phyloP scores from a whole-genome alignment of 2,797 vertebrate species.

The Phylloscopus collybita region DNA sequence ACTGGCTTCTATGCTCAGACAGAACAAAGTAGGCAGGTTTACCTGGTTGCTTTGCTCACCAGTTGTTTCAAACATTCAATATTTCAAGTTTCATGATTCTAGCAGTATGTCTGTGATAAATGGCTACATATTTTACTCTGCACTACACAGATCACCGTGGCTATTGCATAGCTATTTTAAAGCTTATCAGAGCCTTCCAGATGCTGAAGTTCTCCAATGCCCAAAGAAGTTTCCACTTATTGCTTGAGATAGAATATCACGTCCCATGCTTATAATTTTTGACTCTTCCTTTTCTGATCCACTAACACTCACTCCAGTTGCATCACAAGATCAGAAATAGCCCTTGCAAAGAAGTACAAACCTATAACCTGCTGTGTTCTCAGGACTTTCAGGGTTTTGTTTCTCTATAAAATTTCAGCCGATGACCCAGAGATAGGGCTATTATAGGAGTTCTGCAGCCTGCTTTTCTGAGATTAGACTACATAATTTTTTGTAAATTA shows the following conservation, averaged over 20 bases:
- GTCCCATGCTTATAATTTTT: neutral
- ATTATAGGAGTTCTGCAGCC: neutral
- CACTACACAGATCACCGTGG: neutral
- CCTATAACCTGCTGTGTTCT: neutral
- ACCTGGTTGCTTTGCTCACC: neutral
- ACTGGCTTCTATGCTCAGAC: neutral
- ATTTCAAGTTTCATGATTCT: neutral
- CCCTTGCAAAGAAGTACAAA: neutral
- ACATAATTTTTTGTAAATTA: neutral
- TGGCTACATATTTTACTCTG: neutral
- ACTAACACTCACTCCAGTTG: neutral
- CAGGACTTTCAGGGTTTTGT: neutral
- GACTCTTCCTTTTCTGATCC: neutral
- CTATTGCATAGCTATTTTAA: neutral
- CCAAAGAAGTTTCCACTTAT: neutral
- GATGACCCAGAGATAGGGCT: neutral
- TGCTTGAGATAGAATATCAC: neutral
- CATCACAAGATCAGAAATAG: neutral
- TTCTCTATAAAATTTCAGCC: neutral
- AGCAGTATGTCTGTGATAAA: neutral
- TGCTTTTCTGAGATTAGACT: neutral
- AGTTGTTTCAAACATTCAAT: neutral
- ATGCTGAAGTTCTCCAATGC: neutral
- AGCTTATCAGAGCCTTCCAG: neutral
- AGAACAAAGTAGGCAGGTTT: neutral